These are phyloP conservation scores for Tachycineta bicolor DNA, from an alignment of 2,113 vertebrate species.

Conservation along the genomic window DNA sequence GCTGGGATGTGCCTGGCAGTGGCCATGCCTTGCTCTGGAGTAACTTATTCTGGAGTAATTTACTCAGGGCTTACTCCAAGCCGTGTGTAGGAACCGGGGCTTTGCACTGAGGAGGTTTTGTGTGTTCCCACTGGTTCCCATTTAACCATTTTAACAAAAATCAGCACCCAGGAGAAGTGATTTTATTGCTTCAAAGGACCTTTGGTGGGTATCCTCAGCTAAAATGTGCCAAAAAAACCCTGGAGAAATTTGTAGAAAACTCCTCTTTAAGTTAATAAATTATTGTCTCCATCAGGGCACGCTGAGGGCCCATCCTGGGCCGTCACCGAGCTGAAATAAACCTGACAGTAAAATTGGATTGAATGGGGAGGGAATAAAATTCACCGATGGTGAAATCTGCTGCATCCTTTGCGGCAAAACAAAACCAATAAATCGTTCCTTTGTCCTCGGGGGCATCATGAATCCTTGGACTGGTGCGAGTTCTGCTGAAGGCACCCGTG, in stretches of 20 bases:
- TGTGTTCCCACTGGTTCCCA: neutral
- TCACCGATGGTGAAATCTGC: neutral
- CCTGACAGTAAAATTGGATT: neutral
- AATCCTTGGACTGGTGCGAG: neutral
- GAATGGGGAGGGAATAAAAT: neutral
- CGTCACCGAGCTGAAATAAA: neutral
- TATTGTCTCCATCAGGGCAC: too few species aligned
- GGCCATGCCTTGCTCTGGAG: neutral
- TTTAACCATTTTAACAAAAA: too few species aligned
- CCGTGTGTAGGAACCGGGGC: accelerated
- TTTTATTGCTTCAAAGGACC: neutral
- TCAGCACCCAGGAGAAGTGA: accelerated
- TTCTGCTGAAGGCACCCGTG: neutral
- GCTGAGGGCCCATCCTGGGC: neutral
- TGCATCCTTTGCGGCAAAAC: neutral
- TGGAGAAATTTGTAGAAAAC: neutral
- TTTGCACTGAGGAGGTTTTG: neutral
- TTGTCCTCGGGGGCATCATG: accelerated
- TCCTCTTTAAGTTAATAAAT: neutral
- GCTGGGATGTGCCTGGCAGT: neutral
- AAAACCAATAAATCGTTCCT: neutral
- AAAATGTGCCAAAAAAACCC: neutral
- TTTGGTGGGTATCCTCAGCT: neutral
- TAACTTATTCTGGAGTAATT: neutral
- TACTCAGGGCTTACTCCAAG: neutral